Evolutionary conservation across 2,888 invertebrate species (phyloP).

Genomic region (Phaedon cochleariae): DNA sequence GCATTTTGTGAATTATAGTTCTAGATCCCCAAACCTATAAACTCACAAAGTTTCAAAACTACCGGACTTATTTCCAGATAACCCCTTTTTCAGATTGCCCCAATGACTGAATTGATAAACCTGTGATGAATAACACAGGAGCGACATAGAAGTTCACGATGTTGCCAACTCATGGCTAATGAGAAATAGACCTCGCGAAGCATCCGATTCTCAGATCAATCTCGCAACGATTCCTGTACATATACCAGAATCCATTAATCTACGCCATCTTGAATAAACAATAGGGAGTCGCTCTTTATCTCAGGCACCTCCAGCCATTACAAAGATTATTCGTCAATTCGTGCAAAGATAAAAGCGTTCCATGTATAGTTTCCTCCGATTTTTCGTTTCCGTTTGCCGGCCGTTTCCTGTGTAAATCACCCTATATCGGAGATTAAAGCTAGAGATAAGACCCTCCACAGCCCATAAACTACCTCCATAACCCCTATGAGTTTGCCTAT

Average conservation of each 20-base stretch:
- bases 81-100: no score
- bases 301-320: constrained; percentile 25
- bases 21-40: no score
- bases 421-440: constrained; percentile 32
- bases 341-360: constrained; percentile 18
- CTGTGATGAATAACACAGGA: no score
- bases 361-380: neutral
- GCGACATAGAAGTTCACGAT: no score
- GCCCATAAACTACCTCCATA: constrained; percentile 34
- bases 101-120: no score
- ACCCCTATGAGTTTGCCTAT: constrained; percentile 19
- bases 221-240: neutral
- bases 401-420: constrained; percentile 27
- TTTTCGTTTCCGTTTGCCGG: neutral
- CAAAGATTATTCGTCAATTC: constrained; percentile 29
- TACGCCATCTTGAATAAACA: constrained; percentile 2
- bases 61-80: no score
- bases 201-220: neutral
- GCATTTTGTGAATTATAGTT: no score
- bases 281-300: constrained; percentile 14
- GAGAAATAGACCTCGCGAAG: neutral
- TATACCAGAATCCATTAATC: neutral
- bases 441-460: constrained; percentile 26
- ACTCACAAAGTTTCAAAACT: no score
- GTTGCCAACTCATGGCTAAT: no score